Evolutionary conservation across 1,140 invertebrate species (phyloP).

Genomic region (Subanguina moxae): DNA sequence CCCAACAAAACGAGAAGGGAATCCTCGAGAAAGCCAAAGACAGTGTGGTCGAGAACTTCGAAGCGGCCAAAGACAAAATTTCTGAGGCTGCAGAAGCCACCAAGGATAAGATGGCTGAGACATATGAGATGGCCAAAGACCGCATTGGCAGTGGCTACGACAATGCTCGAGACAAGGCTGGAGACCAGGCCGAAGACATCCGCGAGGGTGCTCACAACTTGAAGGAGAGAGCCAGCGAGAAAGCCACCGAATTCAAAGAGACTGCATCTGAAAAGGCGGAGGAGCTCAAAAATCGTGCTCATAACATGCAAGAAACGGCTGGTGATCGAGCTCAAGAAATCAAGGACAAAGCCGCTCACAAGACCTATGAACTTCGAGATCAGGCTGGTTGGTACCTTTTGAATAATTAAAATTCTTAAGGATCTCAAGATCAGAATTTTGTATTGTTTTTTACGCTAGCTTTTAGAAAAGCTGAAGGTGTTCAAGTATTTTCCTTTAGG

Average conservation of each 20-base stretch:
- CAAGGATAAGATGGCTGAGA: background rate
- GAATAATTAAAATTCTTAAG: too few species aligned
- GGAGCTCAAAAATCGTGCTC: slow-evolving; percentile 7
- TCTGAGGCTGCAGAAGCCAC: background rate
- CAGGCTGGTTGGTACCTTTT: too few species aligned
- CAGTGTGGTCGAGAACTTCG: background rate
- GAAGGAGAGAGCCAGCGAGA: slow-evolving; percentile 1
- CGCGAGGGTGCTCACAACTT: background rate
- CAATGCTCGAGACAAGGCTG: background rate
- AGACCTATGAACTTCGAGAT: too few species aligned
- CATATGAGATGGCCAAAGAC: background rate
- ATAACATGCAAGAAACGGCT: too few species aligned
- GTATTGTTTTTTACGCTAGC: too few species aligned
- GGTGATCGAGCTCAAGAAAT: too few species aligned
- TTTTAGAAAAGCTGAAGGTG: too few species aligned
- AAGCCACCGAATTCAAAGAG: background rate
- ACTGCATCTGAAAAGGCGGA: background rate
- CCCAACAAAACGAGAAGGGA: too few species aligned
- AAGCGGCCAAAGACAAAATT: background rate
- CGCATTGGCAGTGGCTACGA: background rate
- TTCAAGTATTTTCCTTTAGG: too few species aligned
- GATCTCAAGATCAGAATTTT: too few species aligned
- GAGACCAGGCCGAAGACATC: background rate
- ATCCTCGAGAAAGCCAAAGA: background rate
- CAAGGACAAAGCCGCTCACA: too few species aligned